Evolutionary conservation across 2,888 invertebrate species (phyloP).

Genomic region (Andrena minutula): DNA sequence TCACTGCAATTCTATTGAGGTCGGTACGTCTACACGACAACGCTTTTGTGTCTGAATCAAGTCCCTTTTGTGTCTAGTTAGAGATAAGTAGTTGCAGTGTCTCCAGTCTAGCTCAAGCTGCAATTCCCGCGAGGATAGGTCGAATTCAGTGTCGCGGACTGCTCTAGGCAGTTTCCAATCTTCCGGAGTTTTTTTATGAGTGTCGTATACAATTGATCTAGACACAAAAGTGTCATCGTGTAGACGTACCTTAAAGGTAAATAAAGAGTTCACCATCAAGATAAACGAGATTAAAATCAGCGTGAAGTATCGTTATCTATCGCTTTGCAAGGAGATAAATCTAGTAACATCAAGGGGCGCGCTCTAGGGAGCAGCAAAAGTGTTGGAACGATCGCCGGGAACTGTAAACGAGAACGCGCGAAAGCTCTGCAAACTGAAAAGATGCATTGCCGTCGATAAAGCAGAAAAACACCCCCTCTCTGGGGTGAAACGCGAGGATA

Average conservation of each 20-base stretch:
- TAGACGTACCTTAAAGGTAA: not conserved
- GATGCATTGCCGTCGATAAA: conserved; percentile 62
- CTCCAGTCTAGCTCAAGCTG: too few species aligned
- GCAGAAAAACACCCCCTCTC: conserved; percentile 26
- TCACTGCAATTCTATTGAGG: not conserved
- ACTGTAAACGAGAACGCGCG: conserved; percentile 20
- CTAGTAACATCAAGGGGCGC: conserved; percentile 32
- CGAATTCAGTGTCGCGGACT: too few species aligned
- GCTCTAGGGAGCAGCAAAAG: conserved; percentile 37
- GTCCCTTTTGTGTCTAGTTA: too few species aligned
- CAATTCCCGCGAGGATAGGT: too few species aligned
- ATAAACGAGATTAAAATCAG: not conserved
- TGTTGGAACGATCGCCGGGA: not conserved
- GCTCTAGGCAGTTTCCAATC: too few species aligned
- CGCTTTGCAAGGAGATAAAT: not conserved
- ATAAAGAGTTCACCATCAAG: not conserved
- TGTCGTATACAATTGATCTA: too few species aligned
- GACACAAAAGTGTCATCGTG: too few species aligned
- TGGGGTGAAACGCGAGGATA: not conserved
- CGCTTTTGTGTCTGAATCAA: too few species aligned
- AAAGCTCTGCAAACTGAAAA: conserved; percentile 31
- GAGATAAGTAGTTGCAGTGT: too few species aligned
- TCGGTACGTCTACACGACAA: too few species aligned
- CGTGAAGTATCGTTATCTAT: not conserved
- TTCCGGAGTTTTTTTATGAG: too few species aligned